Percentiles rank a stretch among this genome's conserved stretches.
phyloP scores from a whole-genome alignment of 2,888 invertebrate species.

The Sussaba pulchella region DNA sequence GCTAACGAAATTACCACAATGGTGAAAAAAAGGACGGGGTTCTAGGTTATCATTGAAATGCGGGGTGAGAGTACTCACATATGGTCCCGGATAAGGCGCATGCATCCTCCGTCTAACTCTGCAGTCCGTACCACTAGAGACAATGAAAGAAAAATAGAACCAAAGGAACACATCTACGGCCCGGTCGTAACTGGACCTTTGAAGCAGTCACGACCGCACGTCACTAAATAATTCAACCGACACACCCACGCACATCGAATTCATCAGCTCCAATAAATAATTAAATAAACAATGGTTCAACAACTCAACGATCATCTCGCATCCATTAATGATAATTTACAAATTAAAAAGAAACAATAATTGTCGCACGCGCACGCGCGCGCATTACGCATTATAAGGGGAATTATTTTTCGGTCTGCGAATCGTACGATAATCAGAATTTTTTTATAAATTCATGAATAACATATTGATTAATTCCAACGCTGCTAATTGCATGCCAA shows the following conservation, averaged over 20 bases:
- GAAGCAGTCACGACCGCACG: constrained; percentile 48
- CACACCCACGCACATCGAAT: constrained; percentile 28
- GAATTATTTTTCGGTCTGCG: constrained; percentile 63
- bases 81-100: constrained; percentile 84
- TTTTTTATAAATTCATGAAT: constrained; percentile 50
- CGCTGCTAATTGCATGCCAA: constrained; percentile 83
- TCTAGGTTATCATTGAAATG: constrained; percentile 71
- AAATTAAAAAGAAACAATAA: constrained; percentile 29
- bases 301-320: constrained; percentile 34
- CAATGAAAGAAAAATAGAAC: constrained; percentile 79
- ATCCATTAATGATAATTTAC: constrained; percentile 42
- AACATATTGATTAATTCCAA: constrained; percentile 64
- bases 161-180: constrained; percentile 75
- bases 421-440: constrained; percentile 54
- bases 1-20: too few relatives aligned
- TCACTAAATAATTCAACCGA: constrained; percentile 53
- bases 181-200: constrained; percentile 47
- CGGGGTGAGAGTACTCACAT: constrained; percentile 82
- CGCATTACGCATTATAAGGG: constrained; percentile 60
- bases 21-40: constrained; percentile 25
- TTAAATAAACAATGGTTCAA: constrained; percentile 48
- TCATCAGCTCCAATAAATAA: constrained; percentile 54
- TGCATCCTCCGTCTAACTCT: constrained; percentile 85
- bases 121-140: constrained; percentile 85
- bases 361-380: constrained; percentile 59